Conservation (phyloP, 2,797 vertebrate species). For the Telmatherina bonti region DNA sequence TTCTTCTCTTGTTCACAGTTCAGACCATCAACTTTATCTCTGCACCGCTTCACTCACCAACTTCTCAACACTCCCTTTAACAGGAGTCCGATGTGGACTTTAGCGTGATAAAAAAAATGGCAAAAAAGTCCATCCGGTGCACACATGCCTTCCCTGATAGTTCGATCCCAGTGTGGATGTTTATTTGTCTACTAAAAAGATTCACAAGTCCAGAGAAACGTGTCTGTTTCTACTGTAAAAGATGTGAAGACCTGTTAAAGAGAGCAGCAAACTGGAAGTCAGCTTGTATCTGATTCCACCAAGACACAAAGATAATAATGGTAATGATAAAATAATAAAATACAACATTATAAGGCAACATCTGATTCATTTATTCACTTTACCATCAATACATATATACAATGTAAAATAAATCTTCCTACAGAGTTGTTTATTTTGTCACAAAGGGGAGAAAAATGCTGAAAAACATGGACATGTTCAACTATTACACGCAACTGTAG, state of each 20-base stretch:
- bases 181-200: slow-evolving; percentile 9
- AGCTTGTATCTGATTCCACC: not conserved
- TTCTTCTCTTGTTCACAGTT: not conserved
- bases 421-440: slow-evolving; percentile 27
- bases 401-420: slow-evolving; percentile 46
- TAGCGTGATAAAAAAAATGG: slow-evolving; percentile 11
- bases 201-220: not conserved
- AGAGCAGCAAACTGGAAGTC: too few species aligned
- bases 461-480: slow-evolving; percentile 13
- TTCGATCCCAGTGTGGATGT: slow-evolving; percentile 9
- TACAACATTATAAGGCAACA: slow-evolving; percentile 66
- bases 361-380: slow-evolving; percentile 72
- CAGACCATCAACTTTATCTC: not conserved
- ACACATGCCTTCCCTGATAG: slow-evolving; percentile 33
- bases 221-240: not conserved
- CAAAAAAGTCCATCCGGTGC: slow-evolving; percentile 51
- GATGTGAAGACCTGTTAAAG: too few species aligned
- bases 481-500: slow-evolving; percentile 3
- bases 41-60: not conserved
- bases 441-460: slow-evolving; percentile 28
- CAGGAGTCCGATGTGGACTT: slow-evolving; percentile 37
- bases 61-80: slow-evolving; percentile 1
- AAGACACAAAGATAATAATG: not conserved
- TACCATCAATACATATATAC: slow-evolving; percentile 66
- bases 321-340: not conserved